Evolutionary conservation across 2,797 vertebrate species (phyloP).

Genomic region (Eulemur albifrons): DNA sequence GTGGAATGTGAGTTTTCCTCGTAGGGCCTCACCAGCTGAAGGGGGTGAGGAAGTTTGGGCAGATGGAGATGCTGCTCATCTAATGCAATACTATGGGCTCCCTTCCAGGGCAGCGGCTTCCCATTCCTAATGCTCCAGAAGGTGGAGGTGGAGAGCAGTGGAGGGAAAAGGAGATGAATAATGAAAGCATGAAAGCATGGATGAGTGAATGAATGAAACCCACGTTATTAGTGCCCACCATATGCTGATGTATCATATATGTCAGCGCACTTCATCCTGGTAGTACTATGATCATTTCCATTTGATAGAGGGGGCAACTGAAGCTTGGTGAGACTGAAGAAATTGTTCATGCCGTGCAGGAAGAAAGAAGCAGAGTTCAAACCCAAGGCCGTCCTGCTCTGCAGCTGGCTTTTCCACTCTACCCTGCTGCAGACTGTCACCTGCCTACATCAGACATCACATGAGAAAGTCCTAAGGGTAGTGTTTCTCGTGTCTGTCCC

Average conservation of each 20-base stretch:
- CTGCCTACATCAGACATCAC: not conserved
- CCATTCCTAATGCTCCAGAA: not conserved
- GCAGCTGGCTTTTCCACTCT: not conserved
- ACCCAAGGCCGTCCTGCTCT: not conserved
- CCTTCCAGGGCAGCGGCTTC: conserved; percentile 22
- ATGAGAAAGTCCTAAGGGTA: not conserved
- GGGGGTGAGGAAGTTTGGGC: not conserved
- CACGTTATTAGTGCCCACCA: rapidly evolving
- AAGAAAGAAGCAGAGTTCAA: not conserved
- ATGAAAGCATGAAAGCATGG: not conserved
- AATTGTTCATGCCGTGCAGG: not conserved
- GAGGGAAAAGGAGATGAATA: not conserved
- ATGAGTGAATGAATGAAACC: not conserved
- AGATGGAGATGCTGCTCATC: conserved; percentile 24
- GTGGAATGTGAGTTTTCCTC: not conserved
- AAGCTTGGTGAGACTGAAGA: not conserved
- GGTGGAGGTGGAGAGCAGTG: not conserved
- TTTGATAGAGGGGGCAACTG: not conserved
- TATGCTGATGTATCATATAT: not conserved
- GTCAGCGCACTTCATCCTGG: not conserved
- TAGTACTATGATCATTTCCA: not conserved
- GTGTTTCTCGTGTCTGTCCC: not conserved
- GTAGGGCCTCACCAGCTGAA: not conserved
- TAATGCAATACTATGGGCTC: not conserved
- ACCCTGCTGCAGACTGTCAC: not conserved